Percentiles rank a stretch among this genome's conserved stretches.
phyloP scores from a whole-genome alignment of 2,888 invertebrate species.

The Therioaphis trifolii region DNA sequence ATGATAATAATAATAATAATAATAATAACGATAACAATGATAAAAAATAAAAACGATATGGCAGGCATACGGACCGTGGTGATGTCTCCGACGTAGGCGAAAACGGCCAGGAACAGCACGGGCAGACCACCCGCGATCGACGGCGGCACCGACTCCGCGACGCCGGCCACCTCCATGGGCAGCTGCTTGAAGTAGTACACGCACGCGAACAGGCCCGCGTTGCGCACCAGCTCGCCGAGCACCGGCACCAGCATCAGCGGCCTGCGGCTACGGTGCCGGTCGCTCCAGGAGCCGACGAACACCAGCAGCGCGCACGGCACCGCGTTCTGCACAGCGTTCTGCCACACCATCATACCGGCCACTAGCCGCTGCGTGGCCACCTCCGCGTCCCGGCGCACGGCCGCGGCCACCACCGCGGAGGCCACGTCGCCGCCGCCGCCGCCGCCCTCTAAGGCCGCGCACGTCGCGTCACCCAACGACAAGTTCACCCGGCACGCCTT shows the following conservation, averaged over 20 bases:
- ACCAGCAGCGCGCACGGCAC: constrained; percentile 83
- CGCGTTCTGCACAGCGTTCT: constrained; percentile 84
- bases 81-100: constrained; percentile 89
- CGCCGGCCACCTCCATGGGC: constrained; percentile 81
- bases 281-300: constrained; percentile 80
- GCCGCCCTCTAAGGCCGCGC: constrained; percentile 80
- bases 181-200: constrained; percentile 83
- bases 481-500: constrained; percentile 88
- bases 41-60: too few species aligned
- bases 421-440: too few species aligned
- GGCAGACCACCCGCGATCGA: constrained; percentile 87
- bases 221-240: constrained; percentile 82
- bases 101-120: constrained; percentile 89
- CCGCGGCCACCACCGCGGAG: constrained; percentile 71
- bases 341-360: constrained; percentile 86
- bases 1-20: too few species aligned
- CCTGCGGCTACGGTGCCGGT: constrained; percentile 75
- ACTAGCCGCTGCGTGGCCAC: constrained; percentile 78
- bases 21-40: too few species aligned
- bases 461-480: constrained; percentile 78
- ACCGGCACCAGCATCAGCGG: constrained; percentile 87
- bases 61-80: constrained; percentile 73
- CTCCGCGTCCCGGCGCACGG: constrained; percentile 70
- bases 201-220: constrained; percentile 81
- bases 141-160: constrained; percentile 84